Base-by-base conservation (phyloP, 1,140 invertebrate species). In the Leptinotarsa texana region DNA sequence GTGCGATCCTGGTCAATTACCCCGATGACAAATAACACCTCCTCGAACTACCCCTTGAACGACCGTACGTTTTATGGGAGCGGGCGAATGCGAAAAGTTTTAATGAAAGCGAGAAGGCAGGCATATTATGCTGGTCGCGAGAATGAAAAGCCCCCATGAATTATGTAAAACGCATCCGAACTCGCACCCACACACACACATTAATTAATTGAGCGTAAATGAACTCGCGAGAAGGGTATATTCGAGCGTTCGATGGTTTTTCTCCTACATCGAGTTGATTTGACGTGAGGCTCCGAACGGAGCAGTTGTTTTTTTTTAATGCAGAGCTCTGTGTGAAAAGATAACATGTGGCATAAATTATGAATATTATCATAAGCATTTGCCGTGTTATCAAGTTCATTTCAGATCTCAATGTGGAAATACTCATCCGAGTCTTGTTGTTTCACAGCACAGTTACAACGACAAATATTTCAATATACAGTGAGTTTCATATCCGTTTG, bases 191-290 rank as follows among this genome's bases (percentile, higher is more conserved):
- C 63, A 65, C 63, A 65, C 63, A 65, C 27, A 24, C 63, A 65
- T 65, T 33, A 22, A 65, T 65, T 65, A 65, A 65, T 65, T 65
- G 63, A 65, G 63, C 63, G 63, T 65, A 21, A 65, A 65, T 65
- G 63, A 33, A 65, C 17, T 65, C 63, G 63, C 3, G 21, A 13
- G 27, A 27, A 65, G 63, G 63, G 63, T 65, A 21, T 13, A n/a
- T 17, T 62, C 21, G 17, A n/a, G 61, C 15, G 61, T 21, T 21
- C 61, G 17, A 42, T 42, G 33, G 8, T 42, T 42, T 42, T 42
- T 8, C 33, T 42, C 3, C 33, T 42, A 42, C 1, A 42, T 42
- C 33, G 3, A 11, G 33, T 42, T 42, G 8, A 42, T 42, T 42
- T 0, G 33, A 42, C 8, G 33, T 11, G 33, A 11, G 27, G 27